Conservation (phyloP, 2,113 vertebrate genomes). For the Otolemur garnettii region DNA sequence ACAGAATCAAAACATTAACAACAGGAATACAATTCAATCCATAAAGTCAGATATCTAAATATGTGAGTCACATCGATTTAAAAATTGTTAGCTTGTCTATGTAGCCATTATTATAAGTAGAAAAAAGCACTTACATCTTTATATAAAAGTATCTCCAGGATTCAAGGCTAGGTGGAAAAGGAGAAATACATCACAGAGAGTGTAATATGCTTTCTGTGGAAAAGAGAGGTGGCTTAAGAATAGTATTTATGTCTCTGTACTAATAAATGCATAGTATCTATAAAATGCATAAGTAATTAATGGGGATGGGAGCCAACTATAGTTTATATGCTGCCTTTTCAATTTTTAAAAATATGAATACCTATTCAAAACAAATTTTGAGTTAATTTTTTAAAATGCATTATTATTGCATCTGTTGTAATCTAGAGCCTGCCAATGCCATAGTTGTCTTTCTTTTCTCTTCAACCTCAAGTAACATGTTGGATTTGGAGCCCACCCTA, state of each 20-base stretch:
- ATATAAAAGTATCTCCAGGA: neutral
- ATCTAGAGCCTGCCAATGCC: neutral
- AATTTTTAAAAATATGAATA: conserved; percentile 5
- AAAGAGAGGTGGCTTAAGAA: neutral
- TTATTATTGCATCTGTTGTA: neutral
- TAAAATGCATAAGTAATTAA: neutral
- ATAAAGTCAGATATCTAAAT: no score
- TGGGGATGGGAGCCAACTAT: neutral
- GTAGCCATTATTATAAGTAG: neutral
- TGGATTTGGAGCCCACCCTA: neutral
- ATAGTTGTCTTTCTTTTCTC: neutral
- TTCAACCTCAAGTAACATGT: neutral
- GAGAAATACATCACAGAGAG: neutral
- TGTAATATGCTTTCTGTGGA: neutral
- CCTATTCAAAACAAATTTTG: neutral
- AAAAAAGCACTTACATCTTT: neutral
- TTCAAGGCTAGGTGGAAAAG: neutral
- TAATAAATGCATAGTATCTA: neutral
- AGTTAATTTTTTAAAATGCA: neutral
- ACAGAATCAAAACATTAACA: neutral
- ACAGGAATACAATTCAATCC: neutral
- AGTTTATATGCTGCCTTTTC: neutral
- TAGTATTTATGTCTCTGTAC: neutral
- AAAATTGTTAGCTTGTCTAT: neutral
- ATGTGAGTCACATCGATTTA: neutral